Base-by-base conservation (phyloP, 1,140 invertebrate genomes). In the Drosophila asahinai region DNA sequence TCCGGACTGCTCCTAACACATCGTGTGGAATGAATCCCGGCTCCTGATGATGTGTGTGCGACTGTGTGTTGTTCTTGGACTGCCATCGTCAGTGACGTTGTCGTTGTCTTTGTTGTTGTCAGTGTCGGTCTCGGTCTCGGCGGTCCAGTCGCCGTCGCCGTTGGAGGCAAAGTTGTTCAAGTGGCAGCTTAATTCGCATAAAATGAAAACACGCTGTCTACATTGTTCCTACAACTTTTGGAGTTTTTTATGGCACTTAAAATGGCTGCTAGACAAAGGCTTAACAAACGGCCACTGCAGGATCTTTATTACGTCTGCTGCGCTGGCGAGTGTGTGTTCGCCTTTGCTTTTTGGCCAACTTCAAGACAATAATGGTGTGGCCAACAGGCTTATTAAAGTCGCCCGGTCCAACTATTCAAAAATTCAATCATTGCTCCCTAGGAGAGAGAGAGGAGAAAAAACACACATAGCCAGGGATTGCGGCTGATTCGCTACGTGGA, bases 161-260 rank as follows among this genome's bases (percentile, higher is more conserved):
- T 67, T 42, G 66, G 54, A 59, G 83, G 86, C 80, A 91, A 91
- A 84, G 86, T 90, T 90, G 82, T 91, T 90, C 86, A 91, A 90
- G 86, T 91, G 90, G 86, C 90, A 90, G 90, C 90, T 91, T 92
- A 91, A 91, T 86, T 91, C 90, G 90, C 90, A 91, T 91, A 91
- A 91, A 91, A 91, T 91, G 90, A 91, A 91, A 91, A 91, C 90
- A 91, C 90, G 90, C 84, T 91, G 90, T 91, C 90, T 91, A 91
- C 90, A 91, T 92, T 90, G 90, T 91, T 91, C 86, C 84, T 90
- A 92, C 90, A 91, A 91, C 91, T 91, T 91, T 91, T 84, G 77
- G 89, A 87, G 76, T 91, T 86, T 73, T 91, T 91, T 91, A 91
- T 90, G 73, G 83, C 83, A 84, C 86, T 89, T 86, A 87, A 90